Conservation (phyloP, 2,113 vertebrate genomes). For the Brachypodius melanocephalos region DNA sequence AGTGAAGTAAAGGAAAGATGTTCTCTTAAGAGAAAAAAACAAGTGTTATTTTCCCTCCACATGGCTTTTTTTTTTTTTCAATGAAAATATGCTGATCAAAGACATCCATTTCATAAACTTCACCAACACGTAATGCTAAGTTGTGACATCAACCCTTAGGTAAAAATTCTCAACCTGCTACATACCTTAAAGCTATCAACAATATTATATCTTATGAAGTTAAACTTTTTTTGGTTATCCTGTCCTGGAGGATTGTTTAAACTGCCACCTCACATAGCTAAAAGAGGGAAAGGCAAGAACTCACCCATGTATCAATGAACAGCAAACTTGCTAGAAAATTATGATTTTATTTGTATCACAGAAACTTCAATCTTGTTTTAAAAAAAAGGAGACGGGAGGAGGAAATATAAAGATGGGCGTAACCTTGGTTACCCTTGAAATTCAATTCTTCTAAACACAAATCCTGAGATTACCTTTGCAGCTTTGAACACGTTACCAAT, state of each 20-base stretch:
- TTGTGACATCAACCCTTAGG: background rate
- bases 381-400: rapidly evolving
- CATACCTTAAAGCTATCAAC: background rate
- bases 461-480: slow-evolving; percentile 26
- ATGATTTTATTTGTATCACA: background rate
- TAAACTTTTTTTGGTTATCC: background rate
- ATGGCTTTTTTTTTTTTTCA: background rate
- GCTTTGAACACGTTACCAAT: background rate
- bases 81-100: background rate
- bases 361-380: background rate
- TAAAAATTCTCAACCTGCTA: background rate
- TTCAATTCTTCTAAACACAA: background rate
- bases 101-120: background rate
- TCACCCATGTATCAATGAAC: background rate
- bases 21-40: background rate
- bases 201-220: background rate
- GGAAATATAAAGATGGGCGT: background rate
- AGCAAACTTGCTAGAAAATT: background rate
- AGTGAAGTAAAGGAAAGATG: background rate
- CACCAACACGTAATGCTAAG: background rate
- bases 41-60: background rate
- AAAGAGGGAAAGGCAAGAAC: background rate
- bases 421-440: slow-evolving; percentile 42
- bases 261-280: background rate
- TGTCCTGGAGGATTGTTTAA: background rate